Percentiles rank a stretch among this genome's conserved stretches.
Conservation (phyloP, 1,140 invertebrate species). For the Atta cephalotes region DNA sequence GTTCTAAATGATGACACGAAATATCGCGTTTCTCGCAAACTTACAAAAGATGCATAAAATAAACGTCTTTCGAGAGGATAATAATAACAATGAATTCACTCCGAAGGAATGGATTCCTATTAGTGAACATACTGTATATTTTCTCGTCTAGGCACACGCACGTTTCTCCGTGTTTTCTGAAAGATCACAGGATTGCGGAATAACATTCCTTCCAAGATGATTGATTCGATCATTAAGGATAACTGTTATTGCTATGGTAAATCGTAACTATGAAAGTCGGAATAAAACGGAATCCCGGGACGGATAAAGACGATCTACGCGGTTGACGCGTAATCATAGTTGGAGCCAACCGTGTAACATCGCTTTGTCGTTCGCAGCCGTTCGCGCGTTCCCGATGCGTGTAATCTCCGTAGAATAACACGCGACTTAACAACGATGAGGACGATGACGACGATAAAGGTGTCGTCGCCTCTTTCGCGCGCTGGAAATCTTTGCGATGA, state of each 20-base stretch:
- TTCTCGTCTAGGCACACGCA: not conserved
- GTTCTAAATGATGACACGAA: not conserved
- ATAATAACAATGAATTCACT: constrained; percentile 1
- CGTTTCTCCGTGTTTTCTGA: not conserved
- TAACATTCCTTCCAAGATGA: constrained; percentile 14
- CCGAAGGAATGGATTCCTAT: not conserved
- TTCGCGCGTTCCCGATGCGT: constrained; percentile 45
- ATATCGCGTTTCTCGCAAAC: not conserved
- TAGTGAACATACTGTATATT: not conserved
- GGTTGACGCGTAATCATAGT: constrained; percentile 21
- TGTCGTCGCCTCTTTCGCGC: constrained; percentile 40
- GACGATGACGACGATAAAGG: constrained; percentile 9
- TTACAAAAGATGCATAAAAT: not conserved
- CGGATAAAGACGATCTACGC: constrained; percentile 14
- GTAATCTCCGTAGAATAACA: constrained; percentile 45
- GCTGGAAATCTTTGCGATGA: constrained; percentile 53
- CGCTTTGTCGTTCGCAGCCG: constrained; percentile 28
- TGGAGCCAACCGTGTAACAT: not conserved
- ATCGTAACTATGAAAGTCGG: constrained; percentile 11
- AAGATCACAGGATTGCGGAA: constrained; percentile 8
- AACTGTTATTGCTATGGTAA: constrained; percentile 38
- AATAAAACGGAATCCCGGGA: not conserved
- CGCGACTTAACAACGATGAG: constrained; percentile 12
- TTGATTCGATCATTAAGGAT: constrained; percentile 37
- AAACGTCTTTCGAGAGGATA: not conserved